These are phyloP conservation scores for Dolichomitus sp. DNA, from an alignment of 2,888 invertebrate genomes.

Conservation along the genomic window DNA sequence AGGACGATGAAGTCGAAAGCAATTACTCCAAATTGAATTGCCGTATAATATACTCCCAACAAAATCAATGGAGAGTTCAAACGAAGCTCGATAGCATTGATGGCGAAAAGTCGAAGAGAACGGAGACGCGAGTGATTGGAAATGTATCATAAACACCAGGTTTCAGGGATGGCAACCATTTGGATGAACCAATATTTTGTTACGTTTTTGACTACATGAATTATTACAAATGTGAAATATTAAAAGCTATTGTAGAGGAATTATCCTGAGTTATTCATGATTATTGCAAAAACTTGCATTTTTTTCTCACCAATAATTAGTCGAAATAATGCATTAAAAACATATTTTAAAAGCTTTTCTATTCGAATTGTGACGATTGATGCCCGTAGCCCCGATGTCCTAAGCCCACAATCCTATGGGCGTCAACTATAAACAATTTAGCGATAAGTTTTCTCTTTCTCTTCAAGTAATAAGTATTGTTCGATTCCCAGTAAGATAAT, in stretches of 20 bases:
- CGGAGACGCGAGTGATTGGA: neutral
- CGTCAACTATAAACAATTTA: constrained; percentile 43
- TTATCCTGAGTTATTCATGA: neutral
- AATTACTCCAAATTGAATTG: constrained; percentile 41
- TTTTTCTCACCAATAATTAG: neutral
- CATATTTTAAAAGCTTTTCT: neutral
- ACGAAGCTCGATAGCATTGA: neutral
- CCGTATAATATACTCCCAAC: neutral
- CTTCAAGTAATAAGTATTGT: constrained; percentile 16
- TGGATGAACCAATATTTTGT: neutral
- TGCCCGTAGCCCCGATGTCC: constrained; percentile 21
- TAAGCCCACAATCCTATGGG: constrained; percentile 39
- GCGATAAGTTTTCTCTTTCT: constrained; percentile 21
- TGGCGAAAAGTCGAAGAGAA: neutral
- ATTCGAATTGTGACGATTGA: neutral
- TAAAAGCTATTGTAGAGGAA: neutral
- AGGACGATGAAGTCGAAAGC: constrained; percentile 18
- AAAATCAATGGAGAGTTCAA: constrained; percentile 1
- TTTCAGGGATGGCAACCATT: neutral
- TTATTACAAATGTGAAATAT: no score
- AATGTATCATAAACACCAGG: neutral
- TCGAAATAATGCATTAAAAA: neutral
- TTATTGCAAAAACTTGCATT: neutral
- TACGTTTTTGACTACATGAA: no score
- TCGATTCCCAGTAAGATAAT: constrained; percentile 28